Evolutionary conservation across 2,888 invertebrate species (phyloP).

Genomic region (Sarcophaga rosellei): DNA sequence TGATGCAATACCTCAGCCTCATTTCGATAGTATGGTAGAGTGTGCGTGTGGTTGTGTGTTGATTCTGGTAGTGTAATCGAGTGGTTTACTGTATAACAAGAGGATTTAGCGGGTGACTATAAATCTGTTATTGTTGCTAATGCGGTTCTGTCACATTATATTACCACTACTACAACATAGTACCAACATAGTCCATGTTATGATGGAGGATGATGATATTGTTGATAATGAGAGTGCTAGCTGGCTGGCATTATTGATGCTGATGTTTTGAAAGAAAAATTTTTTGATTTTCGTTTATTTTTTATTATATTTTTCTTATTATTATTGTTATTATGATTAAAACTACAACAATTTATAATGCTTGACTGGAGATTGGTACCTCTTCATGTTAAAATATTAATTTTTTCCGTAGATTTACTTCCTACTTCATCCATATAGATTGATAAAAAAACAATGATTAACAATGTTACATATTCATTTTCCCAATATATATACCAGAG

Average conservation of each 20-base stretch:
- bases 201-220: conserved; percentile 18
- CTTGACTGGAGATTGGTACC: conserved; percentile 58
- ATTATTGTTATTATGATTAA: conserved; percentile 49
- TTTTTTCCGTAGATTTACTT: conserved; percentile 33
- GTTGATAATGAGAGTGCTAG: conserved; percentile 3
- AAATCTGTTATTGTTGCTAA: conserved; percentile 21
- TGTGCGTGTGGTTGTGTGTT: conserved; percentile 4
- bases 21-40: neutral
- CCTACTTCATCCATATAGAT: conserved; percentile 17
- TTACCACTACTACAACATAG: conserved; percentile 1
- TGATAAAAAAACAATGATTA: conserved; percentile 11
- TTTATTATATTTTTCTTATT: neutral
- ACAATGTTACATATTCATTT: neutral
- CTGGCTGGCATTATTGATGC: neutral
- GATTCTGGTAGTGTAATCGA: neutral
- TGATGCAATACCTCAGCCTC: neutral
- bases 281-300: neutral
- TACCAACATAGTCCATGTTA: neutral
- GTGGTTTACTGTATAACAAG: conserved; percentile 39
- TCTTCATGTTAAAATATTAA: conserved; percentile 50
- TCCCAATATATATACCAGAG: no score
- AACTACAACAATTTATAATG: conserved; percentile 51
- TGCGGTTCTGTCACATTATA: conserved; percentile 3
- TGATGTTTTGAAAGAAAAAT: neutral
- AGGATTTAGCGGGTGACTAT: conserved; percentile 56